Base-by-base conservation (phyloP, 2,113 vertebrate species). In the Pachypanchax playfairii region DNA sequence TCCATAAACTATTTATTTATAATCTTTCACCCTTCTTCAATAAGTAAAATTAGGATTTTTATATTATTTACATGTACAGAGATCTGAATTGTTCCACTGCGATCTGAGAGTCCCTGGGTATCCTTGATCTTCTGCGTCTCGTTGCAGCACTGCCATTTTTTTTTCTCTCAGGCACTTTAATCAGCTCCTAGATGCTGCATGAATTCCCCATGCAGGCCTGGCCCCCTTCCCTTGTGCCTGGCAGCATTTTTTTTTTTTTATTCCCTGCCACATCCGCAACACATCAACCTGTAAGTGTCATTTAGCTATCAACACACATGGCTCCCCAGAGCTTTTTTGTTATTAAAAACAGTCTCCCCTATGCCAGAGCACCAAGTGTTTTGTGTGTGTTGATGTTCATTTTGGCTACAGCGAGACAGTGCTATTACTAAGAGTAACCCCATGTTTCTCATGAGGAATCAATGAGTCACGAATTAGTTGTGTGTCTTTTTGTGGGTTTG, bases 221-320 rank as follows among this genome's bases (percentile, higher is more conserved):
- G 43, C 69, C 73, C 62, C 36, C 71, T 74, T 69, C 74, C 77
- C 77, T 60, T 49, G 50, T 44, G 66, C 77, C 75, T 78, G 75
- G 53, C 81, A 85, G 78, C 62, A 77, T 83, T 67, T 77, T 86
- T 73, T 77, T 87, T n/a, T 69, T 59, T 59, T 67, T 60, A 24
- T 80, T 78, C 25, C 17, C 42, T 59, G 54, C 64, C 70, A 77
- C 70, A 82, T 85, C 70, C 65, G 66, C 72, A 58, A 65, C 76
- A 61, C 80, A 72, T 86, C 85, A 86, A 79, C 81, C 82, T 86
- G 86, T 82, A 84, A 79, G 85, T 90, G 86, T 87, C 88, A 88
- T 86, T 88, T 86, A 84, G 73, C 79, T 84, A 85, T 86, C 84
- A 85, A 81, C 80, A 90, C 77, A 68, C 77, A 55, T 36, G 1